A percentile compares a stretch with the other conserved stretches of the same genome.
These are phyloP conservation scores for Pluvianellus socialis DNA, from an alignment of 2,113 vertebrate genomes.

Conservation along the genomic window DNA sequence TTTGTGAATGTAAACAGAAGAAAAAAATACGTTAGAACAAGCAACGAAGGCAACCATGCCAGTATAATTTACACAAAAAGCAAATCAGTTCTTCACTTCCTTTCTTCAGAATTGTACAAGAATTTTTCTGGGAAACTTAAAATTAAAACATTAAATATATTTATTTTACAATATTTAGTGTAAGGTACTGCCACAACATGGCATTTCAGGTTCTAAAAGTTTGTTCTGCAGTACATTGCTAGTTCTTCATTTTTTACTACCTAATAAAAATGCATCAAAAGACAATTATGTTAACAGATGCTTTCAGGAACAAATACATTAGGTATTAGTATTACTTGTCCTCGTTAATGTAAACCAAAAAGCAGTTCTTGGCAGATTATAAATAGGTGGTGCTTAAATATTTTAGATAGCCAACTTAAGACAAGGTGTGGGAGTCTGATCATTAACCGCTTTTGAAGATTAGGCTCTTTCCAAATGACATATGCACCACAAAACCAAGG, in stretches of 20 bases:
- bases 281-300: background rate
- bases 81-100: background rate
- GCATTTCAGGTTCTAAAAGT: background rate
- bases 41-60: background rate
- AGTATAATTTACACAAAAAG: background rate
- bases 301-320: background rate
- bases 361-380: background rate
- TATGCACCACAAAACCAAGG: background rate
- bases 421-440: background rate
- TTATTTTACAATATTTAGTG: background rate
- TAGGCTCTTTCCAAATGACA: background rate
- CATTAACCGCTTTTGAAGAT: background rate
- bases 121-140: fast-evolving
- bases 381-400: background rate
- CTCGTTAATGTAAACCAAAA: conserved; percentile 1
- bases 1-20: background rate
- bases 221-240: background rate
- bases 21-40: background rate
- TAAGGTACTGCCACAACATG: background rate
- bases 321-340: background rate
- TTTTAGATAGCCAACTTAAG: background rate
- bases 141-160: background rate
- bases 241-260: background rate
- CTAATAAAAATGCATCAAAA: background rate
- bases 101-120: background rate